A percentile compares a stretch with the other conserved stretches of the same genome.
Evolutionary conservation across 2,113 vertebrate genomes (phyloP).

Genomic region (Trinectes maculatus): DNA sequence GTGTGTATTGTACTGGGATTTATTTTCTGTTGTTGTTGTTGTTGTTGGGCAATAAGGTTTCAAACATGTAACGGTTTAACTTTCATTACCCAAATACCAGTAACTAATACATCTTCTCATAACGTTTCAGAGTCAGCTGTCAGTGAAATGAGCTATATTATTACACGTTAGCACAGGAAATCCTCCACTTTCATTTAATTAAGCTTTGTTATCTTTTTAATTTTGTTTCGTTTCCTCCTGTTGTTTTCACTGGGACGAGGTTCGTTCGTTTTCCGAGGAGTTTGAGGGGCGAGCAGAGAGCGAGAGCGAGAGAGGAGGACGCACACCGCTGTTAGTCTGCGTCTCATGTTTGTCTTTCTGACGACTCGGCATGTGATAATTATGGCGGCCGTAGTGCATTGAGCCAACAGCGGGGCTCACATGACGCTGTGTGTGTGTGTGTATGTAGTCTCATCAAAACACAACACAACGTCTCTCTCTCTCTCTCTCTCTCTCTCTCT

Average conservation of each 20-base stretch:
- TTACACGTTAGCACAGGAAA: background rate
- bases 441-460: conserved; percentile 41
- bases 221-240: conserved; percentile 3
- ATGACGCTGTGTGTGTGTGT: conserved; percentile 38
- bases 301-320: conserved; percentile 7
- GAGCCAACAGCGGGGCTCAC: conserved; percentile 52
- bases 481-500: too few relatives aligned
- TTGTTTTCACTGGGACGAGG: conserved; percentile 34
- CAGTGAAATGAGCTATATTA: background rate
- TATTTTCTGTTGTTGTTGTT: background rate
- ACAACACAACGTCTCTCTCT: too few relatives aligned
- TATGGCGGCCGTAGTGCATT: conserved; percentile 66
- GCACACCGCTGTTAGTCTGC: too few relatives aligned
- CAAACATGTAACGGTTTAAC: background rate
- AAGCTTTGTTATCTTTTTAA: background rate
- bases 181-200: background rate
- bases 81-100: background rate
- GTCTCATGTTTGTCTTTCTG: conserved; percentile 64
- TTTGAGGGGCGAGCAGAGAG: conserved; percentile 22
- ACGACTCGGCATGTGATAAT: conserved; percentile 70
- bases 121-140: too few relatives aligned
- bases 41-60: conserved; percentile 5
- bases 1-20: conserved; percentile 11
- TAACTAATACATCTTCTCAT: too few relatives aligned
- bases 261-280: too few relatives aligned